These are phyloP conservation scores for Malacoctenus gilli DNA, from an alignment of 2,797 vertebrate genomes.

Conservation along the genomic window DNA sequence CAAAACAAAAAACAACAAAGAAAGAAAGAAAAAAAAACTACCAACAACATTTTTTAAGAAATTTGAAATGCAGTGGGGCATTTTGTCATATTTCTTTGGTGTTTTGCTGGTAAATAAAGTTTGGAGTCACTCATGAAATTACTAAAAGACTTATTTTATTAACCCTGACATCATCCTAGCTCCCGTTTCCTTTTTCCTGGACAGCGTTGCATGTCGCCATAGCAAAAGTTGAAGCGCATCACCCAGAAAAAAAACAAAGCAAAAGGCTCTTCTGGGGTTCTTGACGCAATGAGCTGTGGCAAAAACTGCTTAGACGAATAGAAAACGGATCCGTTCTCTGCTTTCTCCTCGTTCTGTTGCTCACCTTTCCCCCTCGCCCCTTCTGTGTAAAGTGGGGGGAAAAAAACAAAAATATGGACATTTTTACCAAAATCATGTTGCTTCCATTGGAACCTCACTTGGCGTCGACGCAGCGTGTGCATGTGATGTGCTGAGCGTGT, in stretches of 20 bases:
- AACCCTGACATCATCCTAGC: conserved; percentile 58
- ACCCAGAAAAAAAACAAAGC: conserved; percentile 40
- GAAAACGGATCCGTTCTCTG: conserved; percentile 33
- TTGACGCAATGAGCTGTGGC: conserved; percentile 42
- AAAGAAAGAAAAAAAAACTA: too few relatives aligned
- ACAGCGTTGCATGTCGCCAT: conserved; percentile 71
- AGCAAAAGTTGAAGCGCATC: conserved; percentile 37
- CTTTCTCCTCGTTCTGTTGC: conserved; percentile 61
- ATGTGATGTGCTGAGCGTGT: conserved; percentile 68
- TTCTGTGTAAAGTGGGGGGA: conserved; percentile 64
- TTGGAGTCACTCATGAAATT: conserved; percentile 60
- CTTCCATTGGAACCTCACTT: conserved; percentile 66
- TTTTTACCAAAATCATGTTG: conserved; percentile 68
- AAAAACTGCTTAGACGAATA: conserved; percentile 55
- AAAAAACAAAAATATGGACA: conserved; percentile 43
- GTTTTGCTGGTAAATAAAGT: conserved; percentile 76
- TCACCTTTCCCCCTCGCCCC: too few relatives aligned
- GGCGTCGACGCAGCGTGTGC: conserved; percentile 67
- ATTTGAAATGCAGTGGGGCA: conserved; percentile 63
- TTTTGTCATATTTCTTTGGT: conserved; percentile 55
- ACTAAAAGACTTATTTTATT: conserved; percentile 77
- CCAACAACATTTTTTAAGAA: conserved; percentile 46
- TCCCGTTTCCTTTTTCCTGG: conserved; percentile 56
- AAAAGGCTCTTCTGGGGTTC: conserved; percentile 35
- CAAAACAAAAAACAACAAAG: too few relatives aligned